Conservation (phyloP, 2,113 vertebrate genomes). For the Vimba vimba region DNA sequence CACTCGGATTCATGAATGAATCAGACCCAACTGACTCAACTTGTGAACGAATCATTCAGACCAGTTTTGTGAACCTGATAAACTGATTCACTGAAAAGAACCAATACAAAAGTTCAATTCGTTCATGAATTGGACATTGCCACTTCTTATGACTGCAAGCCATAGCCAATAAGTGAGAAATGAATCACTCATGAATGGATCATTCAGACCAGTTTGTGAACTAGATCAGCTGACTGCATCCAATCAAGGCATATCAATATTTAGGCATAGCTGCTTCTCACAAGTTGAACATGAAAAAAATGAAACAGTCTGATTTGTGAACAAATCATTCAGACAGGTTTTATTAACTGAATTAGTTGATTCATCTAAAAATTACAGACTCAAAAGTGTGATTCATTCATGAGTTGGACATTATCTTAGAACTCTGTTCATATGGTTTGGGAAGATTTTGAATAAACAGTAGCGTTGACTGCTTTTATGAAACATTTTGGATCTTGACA, state of each 20-base stretch:
- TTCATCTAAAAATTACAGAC: not conserved
- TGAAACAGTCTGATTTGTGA: not conserved
- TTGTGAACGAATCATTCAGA: no score
- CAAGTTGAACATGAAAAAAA: not conserved
- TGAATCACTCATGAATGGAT: not conserved
- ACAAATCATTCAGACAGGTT: not conserved
- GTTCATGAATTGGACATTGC: not conserved
- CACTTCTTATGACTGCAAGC: no score
- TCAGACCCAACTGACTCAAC: no score
- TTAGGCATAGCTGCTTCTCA: not conserved
- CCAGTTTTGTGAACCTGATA: not conserved
- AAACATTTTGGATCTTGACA: not conserved
- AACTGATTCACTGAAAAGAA: not conserved
- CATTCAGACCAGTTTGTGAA: not conserved
- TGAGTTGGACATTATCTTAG: not conserved
- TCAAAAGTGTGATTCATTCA: not conserved
- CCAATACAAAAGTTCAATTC: not conserved
- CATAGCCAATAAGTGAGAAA: not conserved
- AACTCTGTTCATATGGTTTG: not conserved
- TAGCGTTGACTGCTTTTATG: not conserved
- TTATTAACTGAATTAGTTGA: not conserved
- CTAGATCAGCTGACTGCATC: not conserved
- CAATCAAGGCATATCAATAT: not conserved
- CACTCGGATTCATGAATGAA: no score
- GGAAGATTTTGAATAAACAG: not conserved